phyloP scores from a whole-genome alignment of 1,140 invertebrate genomes.

The Cotesia chilonis region DNA sequence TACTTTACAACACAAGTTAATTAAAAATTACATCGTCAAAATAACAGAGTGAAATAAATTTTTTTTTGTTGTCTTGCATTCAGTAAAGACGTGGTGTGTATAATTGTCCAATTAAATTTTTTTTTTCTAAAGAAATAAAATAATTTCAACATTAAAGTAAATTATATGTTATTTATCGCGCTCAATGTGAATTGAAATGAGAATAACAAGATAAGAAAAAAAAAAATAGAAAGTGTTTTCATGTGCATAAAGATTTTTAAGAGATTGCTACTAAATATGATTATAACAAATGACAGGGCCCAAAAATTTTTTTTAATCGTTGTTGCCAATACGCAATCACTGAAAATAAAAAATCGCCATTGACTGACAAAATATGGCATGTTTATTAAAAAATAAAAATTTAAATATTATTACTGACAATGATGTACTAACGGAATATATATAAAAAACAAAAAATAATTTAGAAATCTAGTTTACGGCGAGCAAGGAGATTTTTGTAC shows the following conservation, averaged over 20 bases:
- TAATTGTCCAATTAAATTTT: neutral
- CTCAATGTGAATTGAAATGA: no score
- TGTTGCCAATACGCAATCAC: neutral
- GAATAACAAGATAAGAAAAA: no score
- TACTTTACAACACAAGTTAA: neutral
- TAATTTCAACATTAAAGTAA: no score
- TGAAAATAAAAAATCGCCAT: neutral
- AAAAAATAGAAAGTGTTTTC: no score
- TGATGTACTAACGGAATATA: no score
- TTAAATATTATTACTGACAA: neutral
- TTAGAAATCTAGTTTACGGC: neutral
- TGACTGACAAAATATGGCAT: slow-evolving; percentile 13
- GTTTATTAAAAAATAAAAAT: neutral
- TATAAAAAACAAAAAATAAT: neutral
- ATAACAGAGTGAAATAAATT: neutral
- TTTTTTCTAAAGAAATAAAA: no score
- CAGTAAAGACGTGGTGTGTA: neutral
- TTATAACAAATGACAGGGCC: neutral
- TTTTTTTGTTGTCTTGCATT: neutral
- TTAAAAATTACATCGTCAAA: neutral
- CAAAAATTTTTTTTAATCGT: neutral
- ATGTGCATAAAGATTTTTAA: neutral
- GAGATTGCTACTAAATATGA: neutral
- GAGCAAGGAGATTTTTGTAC: slow-evolving; percentile 5
- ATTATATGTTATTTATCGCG: no score